These are phyloP conservation scores for Ellobius talpinus DNA, from an alignment of 2,113 vertebrate species.

Conservation along the genomic window DNA sequence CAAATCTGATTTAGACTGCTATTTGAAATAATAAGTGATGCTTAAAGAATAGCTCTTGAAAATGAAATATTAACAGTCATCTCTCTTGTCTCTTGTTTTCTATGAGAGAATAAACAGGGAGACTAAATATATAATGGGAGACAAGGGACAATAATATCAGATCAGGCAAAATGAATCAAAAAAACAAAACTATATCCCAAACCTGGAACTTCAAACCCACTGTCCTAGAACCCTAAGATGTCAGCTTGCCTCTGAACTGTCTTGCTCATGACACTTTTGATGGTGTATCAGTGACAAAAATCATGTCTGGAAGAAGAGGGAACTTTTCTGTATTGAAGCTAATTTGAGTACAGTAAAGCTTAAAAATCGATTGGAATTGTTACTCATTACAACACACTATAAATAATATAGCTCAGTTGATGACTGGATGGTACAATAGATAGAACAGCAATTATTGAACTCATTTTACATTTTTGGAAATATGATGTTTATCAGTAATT, in stretches of 20 bases:
- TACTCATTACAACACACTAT: background rate
- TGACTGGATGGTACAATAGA: background rate
- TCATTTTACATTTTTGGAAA: background rate
- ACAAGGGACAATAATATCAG: background rate
- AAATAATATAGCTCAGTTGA: background rate
- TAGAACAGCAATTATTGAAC: background rate
- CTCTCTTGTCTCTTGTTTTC: background rate
- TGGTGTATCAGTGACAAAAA: background rate
- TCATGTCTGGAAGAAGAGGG: background rate
- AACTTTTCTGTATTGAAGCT: background rate
- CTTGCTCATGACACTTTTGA: background rate
- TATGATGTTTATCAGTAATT: background rate
- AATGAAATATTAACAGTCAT: background rate
- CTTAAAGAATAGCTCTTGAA: background rate
- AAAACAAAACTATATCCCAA: background rate
- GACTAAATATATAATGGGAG: background rate
- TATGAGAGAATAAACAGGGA: slow-evolving; percentile 4
- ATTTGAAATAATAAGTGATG: slow-evolving; percentile 13
- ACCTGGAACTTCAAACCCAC: background rate
- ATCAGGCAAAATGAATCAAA: background rate
- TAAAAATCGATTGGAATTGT: background rate
- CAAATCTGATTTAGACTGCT: background rate
- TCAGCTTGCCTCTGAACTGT: background rate
- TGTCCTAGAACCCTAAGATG: background rate
- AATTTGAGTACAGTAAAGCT: background rate